These are phyloP conservation scores for Carettochelys insculpta DNA, from an alignment of 2,113 vertebrate species.

Conservation along the genomic window DNA sequence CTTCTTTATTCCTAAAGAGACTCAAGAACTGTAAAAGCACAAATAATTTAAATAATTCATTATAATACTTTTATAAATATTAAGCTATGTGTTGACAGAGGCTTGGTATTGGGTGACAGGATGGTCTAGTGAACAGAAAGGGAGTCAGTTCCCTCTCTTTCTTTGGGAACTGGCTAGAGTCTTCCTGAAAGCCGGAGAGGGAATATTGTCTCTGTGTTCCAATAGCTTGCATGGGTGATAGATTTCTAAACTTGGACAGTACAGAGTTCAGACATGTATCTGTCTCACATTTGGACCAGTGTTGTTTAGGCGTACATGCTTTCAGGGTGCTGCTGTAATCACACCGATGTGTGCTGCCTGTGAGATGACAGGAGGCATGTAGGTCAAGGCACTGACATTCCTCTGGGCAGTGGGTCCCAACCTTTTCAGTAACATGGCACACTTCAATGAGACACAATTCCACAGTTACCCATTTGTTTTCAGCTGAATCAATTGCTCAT, in stretches of 20 bases:
- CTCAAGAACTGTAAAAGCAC: accelerated
- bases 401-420: no score
- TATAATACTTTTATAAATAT: not conserved
- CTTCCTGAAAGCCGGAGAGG: not conserved
- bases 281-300: not conserved
- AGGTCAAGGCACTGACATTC: not conserved
- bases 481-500: no score
- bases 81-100: not conserved
- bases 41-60: not conserved
- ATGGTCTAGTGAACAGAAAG: not conserved
- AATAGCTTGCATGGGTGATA: not conserved
- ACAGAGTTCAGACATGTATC: not conserved
- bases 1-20: not conserved
- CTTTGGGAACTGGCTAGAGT: not conserved
- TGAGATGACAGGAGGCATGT: not conserved
- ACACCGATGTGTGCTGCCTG: not conserved
- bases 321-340: not conserved
- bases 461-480: no score
- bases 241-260: not conserved
- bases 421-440: no score
- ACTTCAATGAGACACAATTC: no score
- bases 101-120: not conserved
- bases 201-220: not conserved
- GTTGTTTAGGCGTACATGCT: not conserved
- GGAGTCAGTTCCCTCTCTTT: not conserved